Evolutionary conservation across 1,140 invertebrate genomes (phyloP).

Genomic region (Drosophila neocordata): DNA sequence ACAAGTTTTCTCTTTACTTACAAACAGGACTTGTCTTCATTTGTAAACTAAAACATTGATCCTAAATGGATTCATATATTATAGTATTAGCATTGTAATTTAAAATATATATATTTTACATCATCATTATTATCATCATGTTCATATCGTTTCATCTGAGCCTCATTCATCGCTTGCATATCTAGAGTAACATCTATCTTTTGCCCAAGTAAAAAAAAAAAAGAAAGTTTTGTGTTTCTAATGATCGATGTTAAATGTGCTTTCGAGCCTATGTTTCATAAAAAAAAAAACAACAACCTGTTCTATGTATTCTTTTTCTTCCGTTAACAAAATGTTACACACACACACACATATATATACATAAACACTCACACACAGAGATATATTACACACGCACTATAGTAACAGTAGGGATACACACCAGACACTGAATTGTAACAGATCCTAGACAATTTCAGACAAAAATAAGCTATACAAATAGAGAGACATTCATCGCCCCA

Average conservation of each 20-base stretch:
- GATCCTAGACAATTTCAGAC: background rate
- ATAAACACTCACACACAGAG: constrained; percentile 26
- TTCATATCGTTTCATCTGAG: background rate
- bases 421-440: background rate
- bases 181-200: constrained; percentile 51
- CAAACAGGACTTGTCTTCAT: too few relatives aligned
- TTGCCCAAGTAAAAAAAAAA: constrained; percentile 35
- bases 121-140: background rate
- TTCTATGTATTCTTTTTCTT: constrained; percentile 46
- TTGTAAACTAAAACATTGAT: too few relatives aligned
- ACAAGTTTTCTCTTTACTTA: too few relatives aligned
- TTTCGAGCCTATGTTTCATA: constrained; percentile 66
- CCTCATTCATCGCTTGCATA: constrained; percentile 43
- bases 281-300: constrained; percentile 45
- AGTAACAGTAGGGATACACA: background rate
- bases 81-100: background rate
- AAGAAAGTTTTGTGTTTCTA: constrained; percentile 57
- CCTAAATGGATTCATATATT: background rate
- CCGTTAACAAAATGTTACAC: constrained; percentile 32
- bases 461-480: background rate
- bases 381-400: constrained; percentile 13
- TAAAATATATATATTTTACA: background rate
- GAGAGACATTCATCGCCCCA: constrained; percentile 4
- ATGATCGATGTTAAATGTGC: constrained; percentile 76
- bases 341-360: constrained; percentile 36